Evolutionary conservation across 2,888 invertebrate species (phyloP).

Genomic region (Pycnomerus fuliginosus): DNA sequence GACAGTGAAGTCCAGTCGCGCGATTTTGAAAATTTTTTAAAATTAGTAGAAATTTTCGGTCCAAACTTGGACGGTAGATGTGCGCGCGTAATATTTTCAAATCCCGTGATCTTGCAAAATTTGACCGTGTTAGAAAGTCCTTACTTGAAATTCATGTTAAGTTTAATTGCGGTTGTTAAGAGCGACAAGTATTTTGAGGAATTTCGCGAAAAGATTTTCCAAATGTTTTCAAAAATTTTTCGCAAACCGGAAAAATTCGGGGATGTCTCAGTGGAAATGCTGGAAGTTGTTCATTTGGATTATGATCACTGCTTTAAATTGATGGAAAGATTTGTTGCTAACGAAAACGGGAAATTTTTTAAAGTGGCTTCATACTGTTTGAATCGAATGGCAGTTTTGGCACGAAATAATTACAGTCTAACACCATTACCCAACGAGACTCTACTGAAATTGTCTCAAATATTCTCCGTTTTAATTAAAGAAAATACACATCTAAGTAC

Average conservation of each 20-base stretch:
- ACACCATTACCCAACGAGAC: conserved; percentile 29
- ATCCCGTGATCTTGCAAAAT: neutral
- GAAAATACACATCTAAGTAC: conserved; percentile 47
- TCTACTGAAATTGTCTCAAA: conserved; percentile 28
- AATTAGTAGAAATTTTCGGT: too few relatives aligned
- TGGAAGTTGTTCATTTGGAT: conserved; percentile 50
- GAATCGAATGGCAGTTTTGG: conserved; percentile 26
- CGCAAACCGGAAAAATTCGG: conserved; percentile 50
- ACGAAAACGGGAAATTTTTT: conserved; percentile 9
- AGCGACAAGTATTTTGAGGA: conserved; percentile 46
- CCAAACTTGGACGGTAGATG: conserved; percentile 27
- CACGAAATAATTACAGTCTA: conserved; percentile 18
- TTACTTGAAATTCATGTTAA: too few relatives aligned
- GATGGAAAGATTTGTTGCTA: conserved; percentile 17
- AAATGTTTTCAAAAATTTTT: conserved; percentile 48
- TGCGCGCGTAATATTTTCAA: neutral
- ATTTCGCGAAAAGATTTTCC: conserved; percentile 60
- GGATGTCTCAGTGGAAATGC: conserved; percentile 47
- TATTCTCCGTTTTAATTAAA: conserved; percentile 27
- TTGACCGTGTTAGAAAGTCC: conserved; percentile 24
- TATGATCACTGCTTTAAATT: conserved; percentile 52
- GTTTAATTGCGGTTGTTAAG: too few relatives aligned
- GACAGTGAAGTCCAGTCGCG: too few relatives aligned
- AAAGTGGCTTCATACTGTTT: conserved; percentile 31
- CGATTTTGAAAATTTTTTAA: too few relatives aligned